These are phyloP conservation scores for Drosophila percnosoma DNA, from an alignment of 2,888 invertebrate genomes.

Conservation along the genomic window DNA sequence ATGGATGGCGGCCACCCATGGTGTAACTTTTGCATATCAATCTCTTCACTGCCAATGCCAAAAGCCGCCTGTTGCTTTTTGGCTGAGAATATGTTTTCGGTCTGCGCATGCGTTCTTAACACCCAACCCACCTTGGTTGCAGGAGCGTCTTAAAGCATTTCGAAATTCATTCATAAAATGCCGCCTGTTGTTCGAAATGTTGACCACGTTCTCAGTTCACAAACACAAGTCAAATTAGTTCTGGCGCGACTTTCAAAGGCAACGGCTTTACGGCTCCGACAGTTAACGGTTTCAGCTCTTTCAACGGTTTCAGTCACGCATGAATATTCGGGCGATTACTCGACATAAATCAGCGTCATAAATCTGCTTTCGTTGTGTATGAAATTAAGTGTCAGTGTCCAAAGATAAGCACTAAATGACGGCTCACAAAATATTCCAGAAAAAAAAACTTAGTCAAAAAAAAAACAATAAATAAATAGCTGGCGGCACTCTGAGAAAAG, in stretches of 20 bases:
- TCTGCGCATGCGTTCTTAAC: slow-evolving; percentile 38
- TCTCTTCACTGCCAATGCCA: slow-evolving; percentile 26
- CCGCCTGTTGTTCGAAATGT: slow-evolving; percentile 45
- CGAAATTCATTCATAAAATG: slow-evolving; percentile 67
- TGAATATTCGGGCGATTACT: slow-evolving; percentile 26
- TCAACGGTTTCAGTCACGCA: neutral
- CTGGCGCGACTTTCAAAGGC: slow-evolving; percentile 65
- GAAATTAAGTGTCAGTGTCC: slow-evolving; percentile 63
- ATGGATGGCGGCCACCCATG: slow-evolving; percentile 13
- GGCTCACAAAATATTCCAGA: slow-evolving; percentile 32
- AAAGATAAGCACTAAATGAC: slow-evolving; percentile 44
- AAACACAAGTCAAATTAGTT: slow-evolving; percentile 47
- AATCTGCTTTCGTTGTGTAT: slow-evolving; percentile 63
- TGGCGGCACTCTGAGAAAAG: slow-evolving; percentile 44
- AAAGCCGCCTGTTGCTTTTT: slow-evolving; percentile 49
- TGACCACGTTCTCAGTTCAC: slow-evolving; percentile 5
- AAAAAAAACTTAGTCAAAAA: slow-evolving; percentile 5
- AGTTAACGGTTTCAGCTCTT: neutral
- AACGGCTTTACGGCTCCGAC: slow-evolving; percentile 27
- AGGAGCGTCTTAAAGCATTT: slow-evolving; percentile 10
- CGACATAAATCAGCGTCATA: slow-evolving; percentile 71
- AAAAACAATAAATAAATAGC: slow-evolving; percentile 48
- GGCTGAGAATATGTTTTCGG: neutral
- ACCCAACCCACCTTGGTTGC: neutral
- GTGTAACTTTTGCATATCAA: slow-evolving; percentile 1